Evolutionary conservation across 2,113 vertebrate genomes (phyloP), one percentile per base, ranked within the genome.

Genomic region (Haliaeetus leucogaster): DNA sequence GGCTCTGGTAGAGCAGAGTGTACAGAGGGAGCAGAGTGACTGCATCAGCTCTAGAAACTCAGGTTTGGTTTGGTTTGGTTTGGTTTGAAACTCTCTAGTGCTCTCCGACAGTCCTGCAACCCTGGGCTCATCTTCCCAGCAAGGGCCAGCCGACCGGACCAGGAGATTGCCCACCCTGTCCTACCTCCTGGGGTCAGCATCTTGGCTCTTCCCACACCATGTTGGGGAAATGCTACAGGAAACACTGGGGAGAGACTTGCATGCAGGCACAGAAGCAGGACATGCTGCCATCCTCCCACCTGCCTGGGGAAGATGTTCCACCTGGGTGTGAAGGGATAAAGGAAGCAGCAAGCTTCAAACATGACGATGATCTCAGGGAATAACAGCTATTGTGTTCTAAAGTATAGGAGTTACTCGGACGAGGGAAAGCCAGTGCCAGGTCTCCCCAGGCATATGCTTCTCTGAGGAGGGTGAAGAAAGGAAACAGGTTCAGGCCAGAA

Each of bases 181-280:
- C n/a, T 82, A 22, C 9, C 2, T 90, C 38, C 70, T 52, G 14
- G 10, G 7, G 9, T 18, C 16, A 77, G 61, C 29, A 26, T 42
- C 56, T 63, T 63, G 42, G 16, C 34, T 79, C 18, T 61, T 85
- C 21, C 61, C 56, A 36, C 34, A 77, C 15, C 58, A 25, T 0
- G 1, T 15, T 72, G 34, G 16, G 38, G 40, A 67, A 85, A 58
- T 1, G 4, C 52, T 45, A 12, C 48, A 58, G 29, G 11, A 89
- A 74, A 82, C 19, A 38, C 22, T 0, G 1, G 9, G 16, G 23
- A 87, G 59, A 70, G 16, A 12, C 5, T 27, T 36, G 34, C 0
- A 0, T 34, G 42, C 3, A 3, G 30, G 9, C 40, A 59, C 7
- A 21, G 65, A 36, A 67, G 20, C 17, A 43, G 50, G 55, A 84